Evolutionary conservation across 2,797 vertebrate genomes (phyloP).

Genomic region (Craterocephalus amniculus): DNA sequence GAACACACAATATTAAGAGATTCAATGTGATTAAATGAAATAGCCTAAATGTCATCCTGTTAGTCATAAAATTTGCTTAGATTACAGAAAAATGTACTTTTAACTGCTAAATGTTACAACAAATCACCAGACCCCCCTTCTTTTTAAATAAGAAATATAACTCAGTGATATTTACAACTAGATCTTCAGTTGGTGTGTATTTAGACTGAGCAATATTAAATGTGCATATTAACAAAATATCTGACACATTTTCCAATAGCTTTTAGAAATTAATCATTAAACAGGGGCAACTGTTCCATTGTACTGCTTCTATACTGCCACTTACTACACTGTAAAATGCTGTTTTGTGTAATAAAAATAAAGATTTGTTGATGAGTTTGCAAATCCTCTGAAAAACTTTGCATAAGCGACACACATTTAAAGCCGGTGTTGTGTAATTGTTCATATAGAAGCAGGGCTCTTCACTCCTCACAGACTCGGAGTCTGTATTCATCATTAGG

Average conservation of each 20-base stretch:
- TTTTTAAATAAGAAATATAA: neutral
- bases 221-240: neutral
- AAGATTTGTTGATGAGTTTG: neutral
- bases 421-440: constrained; percentile 11
- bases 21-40: neutral
- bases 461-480: constrained; percentile 8
- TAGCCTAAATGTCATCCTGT: neutral
- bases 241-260: neutral
- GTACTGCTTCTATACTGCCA: neutral
- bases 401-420: neutral
- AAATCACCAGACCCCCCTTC: no score
- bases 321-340: constrained; percentile 1
- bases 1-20: neutral
- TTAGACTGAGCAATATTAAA: neutral
- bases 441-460: constrained; percentile 17
- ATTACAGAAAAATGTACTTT: neutral
- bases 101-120: neutral
- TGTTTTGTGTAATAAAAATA: neutral
- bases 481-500: neutral
- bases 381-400: neutral
- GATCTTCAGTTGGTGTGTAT: neutral
- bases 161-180: neutral
- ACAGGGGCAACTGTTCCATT: neutral
- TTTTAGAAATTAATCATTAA: neutral
- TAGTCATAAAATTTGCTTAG: neutral